Base-by-base conservation (phyloP, 2,888 invertebrate genomes). In the Sphecodes monilicornis region DNA sequence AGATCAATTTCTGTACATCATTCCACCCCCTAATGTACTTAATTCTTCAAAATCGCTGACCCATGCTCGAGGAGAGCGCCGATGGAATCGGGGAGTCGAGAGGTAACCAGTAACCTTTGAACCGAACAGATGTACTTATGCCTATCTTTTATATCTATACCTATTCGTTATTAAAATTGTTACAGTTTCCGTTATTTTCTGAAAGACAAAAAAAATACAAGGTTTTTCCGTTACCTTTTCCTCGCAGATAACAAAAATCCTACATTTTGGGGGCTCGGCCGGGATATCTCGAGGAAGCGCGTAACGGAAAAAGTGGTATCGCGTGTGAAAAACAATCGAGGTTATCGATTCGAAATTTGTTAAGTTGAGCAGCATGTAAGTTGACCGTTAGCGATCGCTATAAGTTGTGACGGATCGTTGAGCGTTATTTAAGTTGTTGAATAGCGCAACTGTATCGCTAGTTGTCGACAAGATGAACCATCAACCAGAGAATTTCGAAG, bases 11-110 rank as follows among this genome's bases (percentile, higher is more conserved):
- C 54, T 11, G 54, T 54, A 11, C 54, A n/a, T n/a, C n/a, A 3
- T 50, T 50, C 54, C n/a, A 54, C n/a, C n/a, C 54, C 54, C n/a
- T 54, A 54, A 54, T 11, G n/a, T 54, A 54, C 54, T 54, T 54
- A 54, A 54, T 54, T 54, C 54, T 54, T 54, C n/a, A 54, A 54
- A 10, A 10, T 54, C n/a, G 11, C 54, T n/a, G 50, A 50, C 10
- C 43, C 43, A 16, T 43, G 16, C 16, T 16, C 43, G 43, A 43
- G 43, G 43, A 41, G 41, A 41, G 41, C 41, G 11, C 41, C 41
- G 41, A 41, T 22, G 22, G 22, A 50, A 50, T 50, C 22, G 22
- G 22, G 50, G 22, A 22, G n/a, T 50, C 50, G 22, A 6, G 2
- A n/a, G 22, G n/a, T 22, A 50, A 50, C 50, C 22, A 50, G n/a